Percentiles rank a stretch among this genome's conserved stretches.
phyloP scores from a whole-genome alignment of 64 coral and sea anemone genomes.

The Montipora cactus region DNA sequence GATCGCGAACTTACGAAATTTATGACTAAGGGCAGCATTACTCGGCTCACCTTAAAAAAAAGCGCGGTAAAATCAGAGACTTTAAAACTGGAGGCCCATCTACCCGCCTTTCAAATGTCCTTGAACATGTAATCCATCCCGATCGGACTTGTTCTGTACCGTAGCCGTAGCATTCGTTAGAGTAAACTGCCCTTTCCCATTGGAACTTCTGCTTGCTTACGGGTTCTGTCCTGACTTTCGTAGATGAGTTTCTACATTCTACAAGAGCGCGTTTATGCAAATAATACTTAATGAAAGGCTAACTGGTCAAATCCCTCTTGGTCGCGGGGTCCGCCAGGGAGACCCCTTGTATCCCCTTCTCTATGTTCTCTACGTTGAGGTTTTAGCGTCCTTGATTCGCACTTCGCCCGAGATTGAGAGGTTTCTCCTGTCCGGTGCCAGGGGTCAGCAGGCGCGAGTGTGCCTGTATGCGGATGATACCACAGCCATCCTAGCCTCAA shows the following conservation, averaged over 20 bases:
- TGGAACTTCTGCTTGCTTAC: not conserved
- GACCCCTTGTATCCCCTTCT: not conserved
- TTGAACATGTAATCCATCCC: not conserved
- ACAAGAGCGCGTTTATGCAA: not conserved
- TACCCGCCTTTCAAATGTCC: not conserved
- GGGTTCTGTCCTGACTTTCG: not conserved
- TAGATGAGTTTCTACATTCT: not conserved
- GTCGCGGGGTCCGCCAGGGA: not conserved
- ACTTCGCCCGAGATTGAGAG: not conserved
- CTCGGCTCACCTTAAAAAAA: not conserved
- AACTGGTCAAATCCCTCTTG: not conserved
- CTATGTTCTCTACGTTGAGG: not conserved
- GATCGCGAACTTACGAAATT: too few species aligned
- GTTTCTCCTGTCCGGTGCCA: not conserved
- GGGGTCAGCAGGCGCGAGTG: too few species aligned
- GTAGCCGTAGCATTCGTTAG: not conserved
- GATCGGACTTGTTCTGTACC: slow-evolving; percentile 11
- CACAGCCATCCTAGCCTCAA: too few species aligned
- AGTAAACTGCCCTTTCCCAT: not conserved
- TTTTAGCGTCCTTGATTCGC: not conserved
- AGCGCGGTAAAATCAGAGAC: not conserved
- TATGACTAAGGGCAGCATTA: not conserved
- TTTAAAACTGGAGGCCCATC: slow-evolving; percentile 48
- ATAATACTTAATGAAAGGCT: not conserved
- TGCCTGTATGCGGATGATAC: too few species aligned